Evolutionary conservation across 1,140 invertebrate species (phyloP).

Genomic region (Hypsibius dujardini): DNA sequence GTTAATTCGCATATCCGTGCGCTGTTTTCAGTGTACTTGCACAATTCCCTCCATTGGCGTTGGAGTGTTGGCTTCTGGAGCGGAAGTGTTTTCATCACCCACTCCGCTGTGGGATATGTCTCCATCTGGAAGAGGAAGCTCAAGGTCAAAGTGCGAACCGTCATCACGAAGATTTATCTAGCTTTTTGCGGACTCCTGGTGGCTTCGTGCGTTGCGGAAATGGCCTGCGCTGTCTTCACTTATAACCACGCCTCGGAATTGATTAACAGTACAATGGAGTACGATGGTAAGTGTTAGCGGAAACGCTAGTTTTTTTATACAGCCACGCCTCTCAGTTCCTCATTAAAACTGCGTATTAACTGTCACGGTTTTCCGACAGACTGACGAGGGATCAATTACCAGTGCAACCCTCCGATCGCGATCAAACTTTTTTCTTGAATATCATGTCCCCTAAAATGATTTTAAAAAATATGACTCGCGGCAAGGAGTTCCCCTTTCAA

Average conservation of each 20-base stretch:
- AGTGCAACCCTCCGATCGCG: no score
- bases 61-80: constrained; percentile 11
- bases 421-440: no score
- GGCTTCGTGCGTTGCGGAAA: background rate
- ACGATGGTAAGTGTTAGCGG: no score
- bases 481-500: no score
- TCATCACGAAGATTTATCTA: background rate
- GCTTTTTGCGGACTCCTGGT: background rate
- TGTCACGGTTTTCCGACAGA: no score
- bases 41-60: background rate
- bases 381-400: no score
- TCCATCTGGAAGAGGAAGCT: background rate
- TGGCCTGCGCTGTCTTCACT: background rate
- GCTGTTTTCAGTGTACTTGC: background rate
- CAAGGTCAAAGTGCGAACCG: background rate
- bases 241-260: constrained; percentile 9
- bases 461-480: no score
- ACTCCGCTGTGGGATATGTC: background rate
- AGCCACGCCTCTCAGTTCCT: no score
- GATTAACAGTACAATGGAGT: no score
- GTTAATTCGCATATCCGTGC: background rate
- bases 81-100: background rate
- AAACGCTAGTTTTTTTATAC: no score
- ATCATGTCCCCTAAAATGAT: no score
- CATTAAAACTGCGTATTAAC: no score